Percentiles rank a stretch among this genome's conserved stretches.
Conservation (phyloP, 2,113 vertebrate genomes). For the Trematocara unimaculatum region DNA sequence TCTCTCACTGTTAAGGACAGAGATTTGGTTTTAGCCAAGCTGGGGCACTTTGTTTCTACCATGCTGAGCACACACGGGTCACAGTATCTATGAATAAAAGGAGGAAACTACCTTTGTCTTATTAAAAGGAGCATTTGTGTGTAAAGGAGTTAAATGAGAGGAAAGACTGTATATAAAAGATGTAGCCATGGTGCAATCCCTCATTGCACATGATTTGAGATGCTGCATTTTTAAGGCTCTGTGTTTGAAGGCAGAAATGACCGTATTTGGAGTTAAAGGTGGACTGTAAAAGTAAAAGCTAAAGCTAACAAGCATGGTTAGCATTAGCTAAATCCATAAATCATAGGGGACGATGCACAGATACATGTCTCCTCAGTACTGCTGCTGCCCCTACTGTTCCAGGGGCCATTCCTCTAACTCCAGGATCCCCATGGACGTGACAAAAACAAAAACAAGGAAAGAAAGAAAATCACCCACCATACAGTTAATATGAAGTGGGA, state of each 20-base stretch:
- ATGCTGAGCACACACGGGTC: not conserved
- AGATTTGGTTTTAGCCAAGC: slow-evolving; percentile 7
- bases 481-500: not conserved
- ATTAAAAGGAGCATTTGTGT: not conserved
- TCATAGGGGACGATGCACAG: not conserved
- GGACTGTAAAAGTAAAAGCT: not conserved
- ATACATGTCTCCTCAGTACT: not conserved
- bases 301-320: not conserved
- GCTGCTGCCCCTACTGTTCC: not conserved
- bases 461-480: not conserved
- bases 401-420: not conserved
- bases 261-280: not conserved
- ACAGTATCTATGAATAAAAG: not conserved
- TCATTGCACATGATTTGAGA: not conserved
- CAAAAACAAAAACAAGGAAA: not conserved
- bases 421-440: not conserved
- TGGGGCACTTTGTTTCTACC: not conserved
- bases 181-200: not conserved
- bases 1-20: not conserved
- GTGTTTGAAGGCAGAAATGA: not conserved
- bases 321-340: not conserved
- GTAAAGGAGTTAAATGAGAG: not conserved
- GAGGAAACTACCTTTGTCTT: not conserved
- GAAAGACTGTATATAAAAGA: not conserved
- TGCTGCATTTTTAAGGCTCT: not conserved